phyloP scores from a whole-genome alignment of 2,113 vertebrate species.

The Oreochromis spilurus region DNA sequence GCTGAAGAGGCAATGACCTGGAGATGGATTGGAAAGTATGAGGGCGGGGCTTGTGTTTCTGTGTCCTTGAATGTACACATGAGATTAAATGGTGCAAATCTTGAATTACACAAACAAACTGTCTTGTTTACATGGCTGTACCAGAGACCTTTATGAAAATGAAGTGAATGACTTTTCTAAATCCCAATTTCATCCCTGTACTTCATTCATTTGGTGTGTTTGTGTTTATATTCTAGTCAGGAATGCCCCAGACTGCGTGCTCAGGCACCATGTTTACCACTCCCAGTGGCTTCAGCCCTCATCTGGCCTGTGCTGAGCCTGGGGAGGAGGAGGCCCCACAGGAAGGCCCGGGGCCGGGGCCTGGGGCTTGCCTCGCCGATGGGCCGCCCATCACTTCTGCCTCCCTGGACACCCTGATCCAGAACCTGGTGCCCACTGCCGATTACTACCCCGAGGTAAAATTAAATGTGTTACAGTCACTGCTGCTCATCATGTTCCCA shows the following conservation, averaged over 20 bases:
- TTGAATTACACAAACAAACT: background rate
- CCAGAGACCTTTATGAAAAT: background rate
- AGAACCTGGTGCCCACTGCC: slow-evolving; percentile 86
- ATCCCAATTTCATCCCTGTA: background rate
- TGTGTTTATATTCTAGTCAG: slow-evolving; percentile 66
- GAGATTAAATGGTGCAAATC: background rate
- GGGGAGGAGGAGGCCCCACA: slow-evolving; percentile 75
- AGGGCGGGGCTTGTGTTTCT: background rate
- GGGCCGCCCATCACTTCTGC: slow-evolving; percentile 83
- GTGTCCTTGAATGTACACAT: background rate
- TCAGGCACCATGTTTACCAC: slow-evolving; percentile 84
- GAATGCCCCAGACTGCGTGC: slow-evolving; percentile 85
- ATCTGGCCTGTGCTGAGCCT: slow-evolving; percentile 75
- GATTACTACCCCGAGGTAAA: slow-evolving; percentile 89
- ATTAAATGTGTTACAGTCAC: background rate
- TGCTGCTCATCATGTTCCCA: background rate
- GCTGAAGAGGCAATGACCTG: background rate
- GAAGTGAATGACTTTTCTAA: background rate
- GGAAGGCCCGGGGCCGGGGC: slow-evolving; percentile 75
- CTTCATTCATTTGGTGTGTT: background rate
- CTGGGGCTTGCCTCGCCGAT: slow-evolving; percentile 74
- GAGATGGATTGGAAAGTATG: background rate
- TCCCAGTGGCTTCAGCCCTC: slow-evolving; percentile 80
- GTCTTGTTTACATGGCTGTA: background rate
- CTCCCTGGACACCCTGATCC: slow-evolving; percentile 87